phyloP scores from a whole-genome alignment of 2,888 invertebrate species.

The Clitarchus hookeri region DNA sequence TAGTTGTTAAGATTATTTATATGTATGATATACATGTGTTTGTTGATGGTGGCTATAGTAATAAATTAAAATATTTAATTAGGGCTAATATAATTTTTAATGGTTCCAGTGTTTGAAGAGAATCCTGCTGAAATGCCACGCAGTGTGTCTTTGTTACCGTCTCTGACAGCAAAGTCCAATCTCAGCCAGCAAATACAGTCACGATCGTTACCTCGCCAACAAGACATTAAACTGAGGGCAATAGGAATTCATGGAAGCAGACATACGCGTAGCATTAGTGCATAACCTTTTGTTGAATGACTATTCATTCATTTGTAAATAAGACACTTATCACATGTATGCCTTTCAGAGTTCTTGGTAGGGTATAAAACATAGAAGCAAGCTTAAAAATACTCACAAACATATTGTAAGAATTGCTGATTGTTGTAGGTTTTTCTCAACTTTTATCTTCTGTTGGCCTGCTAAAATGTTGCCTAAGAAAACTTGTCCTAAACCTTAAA shows the following conservation, averaged over 20 bases:
- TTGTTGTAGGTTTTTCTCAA: neutral
- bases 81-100: neutral
- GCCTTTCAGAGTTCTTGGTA: slow-evolving; percentile 14
- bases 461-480: neutral
- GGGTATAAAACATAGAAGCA: slow-evolving; percentile 2
- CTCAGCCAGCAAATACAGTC: neutral
- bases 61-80: slow-evolving; percentile 11
- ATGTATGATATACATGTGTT: too few species aligned
- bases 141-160: neutral
- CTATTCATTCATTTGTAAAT: neutral
- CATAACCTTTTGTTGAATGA: slow-evolving; percentile 10
- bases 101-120: neutral
- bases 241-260: slow-evolving; percentile 8
- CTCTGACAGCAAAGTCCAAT: neutral
- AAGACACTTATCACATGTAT: slow-evolving; percentile 6
- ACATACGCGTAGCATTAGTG: neutral
- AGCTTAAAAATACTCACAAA: slow-evolving; percentile 14
- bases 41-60: neutral
- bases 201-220: neutral
- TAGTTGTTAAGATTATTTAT: too few species aligned
- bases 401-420: neutral
- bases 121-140: slow-evolving; percentile 1
- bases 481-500: neutral
- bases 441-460: neutral
- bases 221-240: neutral